Conservation (phyloP, 2,113 vertebrate species). For the Hypocryptadius cinnamomeus region DNA sequence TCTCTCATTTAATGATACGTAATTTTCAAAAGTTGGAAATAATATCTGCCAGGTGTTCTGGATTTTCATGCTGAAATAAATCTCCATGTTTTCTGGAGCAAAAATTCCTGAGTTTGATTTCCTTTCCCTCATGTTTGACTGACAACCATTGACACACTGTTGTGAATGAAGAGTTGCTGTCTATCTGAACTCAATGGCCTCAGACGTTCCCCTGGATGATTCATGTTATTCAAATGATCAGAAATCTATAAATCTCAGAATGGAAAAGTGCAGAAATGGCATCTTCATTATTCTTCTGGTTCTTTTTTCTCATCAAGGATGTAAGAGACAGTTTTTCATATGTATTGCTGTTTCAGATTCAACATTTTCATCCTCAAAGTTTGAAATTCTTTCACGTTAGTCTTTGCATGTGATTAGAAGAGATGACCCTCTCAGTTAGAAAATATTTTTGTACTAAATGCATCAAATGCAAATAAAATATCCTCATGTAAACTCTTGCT, state of each 20-base stretch:
- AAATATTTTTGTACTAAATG: background rate
- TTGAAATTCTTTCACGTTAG: background rate
- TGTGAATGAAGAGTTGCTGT: slow-evolving; percentile 2
- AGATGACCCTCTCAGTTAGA: background rate
- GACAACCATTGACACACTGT: background rate
- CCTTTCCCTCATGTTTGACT: background rate
- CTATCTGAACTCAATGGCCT: background rate
- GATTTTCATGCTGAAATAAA: background rate
- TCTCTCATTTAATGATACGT: background rate
- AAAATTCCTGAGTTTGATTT: background rate
- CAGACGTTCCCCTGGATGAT: background rate
- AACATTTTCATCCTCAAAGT: background rate
- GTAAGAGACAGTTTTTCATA: background rate
- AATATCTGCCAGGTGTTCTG: background rate
- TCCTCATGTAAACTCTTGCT: background rate
- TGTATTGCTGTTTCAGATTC: background rate
- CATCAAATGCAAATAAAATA: background rate
- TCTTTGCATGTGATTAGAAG: background rate
- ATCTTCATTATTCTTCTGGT: background rate
- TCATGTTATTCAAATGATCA: background rate
- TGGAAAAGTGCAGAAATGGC: background rate
- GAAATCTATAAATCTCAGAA: slow-evolving; percentile 9
- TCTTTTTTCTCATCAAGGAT: background rate
- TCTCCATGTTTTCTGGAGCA: background rate
- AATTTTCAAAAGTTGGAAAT: background rate